Evolutionary conservation across 1,140 invertebrate genomes (phyloP).

Genomic region (Anoplophora glabripennis): DNA sequence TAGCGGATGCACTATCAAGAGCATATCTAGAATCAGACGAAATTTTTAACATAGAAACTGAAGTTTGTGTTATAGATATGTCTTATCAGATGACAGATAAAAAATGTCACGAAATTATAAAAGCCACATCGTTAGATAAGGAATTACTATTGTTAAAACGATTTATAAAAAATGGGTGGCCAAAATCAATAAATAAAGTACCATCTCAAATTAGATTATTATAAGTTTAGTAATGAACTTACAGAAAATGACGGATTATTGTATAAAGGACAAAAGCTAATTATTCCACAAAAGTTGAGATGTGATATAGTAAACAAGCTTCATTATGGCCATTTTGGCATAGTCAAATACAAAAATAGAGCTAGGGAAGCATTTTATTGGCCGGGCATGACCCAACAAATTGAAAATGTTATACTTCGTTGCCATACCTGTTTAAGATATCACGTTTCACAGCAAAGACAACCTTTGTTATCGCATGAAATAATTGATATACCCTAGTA

Average conservation of each 20-base stretch:
- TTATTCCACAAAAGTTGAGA: constrained; percentile 12
- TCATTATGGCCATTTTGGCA: constrained; percentile 26
- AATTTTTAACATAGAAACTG: constrained; percentile 9
- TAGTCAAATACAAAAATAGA: constrained; percentile 25
- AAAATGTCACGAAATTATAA: neutral
- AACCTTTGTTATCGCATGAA: constrained; percentile 41
- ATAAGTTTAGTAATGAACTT: constrained; percentile 16
- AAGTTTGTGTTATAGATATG: constrained; percentile 13
- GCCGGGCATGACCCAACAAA: constrained; percentile 48
- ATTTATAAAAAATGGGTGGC: constrained; percentile 11
- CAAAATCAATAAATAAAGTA: constrained; percentile 8
- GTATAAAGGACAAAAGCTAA: constrained; percentile 20
- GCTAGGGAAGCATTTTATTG: constrained; percentile 36
- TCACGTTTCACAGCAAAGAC: constrained; percentile 36
- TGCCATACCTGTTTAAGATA: constrained; percentile 44
- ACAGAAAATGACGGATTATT: constrained; percentile 22
- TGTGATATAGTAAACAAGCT: constrained; percentile 15
- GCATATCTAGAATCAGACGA: neutral
- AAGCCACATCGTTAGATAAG: constrained; percentile 1
- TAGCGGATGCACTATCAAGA: constrained; percentile 13
- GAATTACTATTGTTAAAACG: neutral
- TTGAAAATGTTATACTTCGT: constrained; percentile 44
- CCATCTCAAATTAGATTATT: constrained; percentile 13
- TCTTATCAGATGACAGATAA: neutral
- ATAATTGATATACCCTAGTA: constrained; percentile 40